A percentile compares a stretch with the other conserved stretches of the same genome.
Conservation (phyloP, 2,113 vertebrate genomes). For the Psilopsiagon aymara region DNA sequence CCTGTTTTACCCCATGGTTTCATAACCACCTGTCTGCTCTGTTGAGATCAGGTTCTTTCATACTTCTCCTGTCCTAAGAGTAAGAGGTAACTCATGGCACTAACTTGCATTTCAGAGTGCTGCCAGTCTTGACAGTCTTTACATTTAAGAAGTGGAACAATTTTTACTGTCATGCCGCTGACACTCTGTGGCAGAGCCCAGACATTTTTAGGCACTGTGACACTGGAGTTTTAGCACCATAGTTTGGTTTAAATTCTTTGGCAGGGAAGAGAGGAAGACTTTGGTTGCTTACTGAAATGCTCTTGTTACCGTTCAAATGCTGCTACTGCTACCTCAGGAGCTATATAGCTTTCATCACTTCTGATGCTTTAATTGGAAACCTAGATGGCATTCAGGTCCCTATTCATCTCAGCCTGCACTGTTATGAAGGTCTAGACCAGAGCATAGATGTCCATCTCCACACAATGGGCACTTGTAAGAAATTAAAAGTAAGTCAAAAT, state of each 20-base stretch:
- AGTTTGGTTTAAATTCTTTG: background rate
- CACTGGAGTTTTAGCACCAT: background rate
- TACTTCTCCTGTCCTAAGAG: background rate
- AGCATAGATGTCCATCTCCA: background rate
- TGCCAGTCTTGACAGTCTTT: background rate
- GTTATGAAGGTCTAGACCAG: background rate
- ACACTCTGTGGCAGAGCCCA: background rate
- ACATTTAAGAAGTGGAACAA: background rate
- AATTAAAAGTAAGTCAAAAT: background rate
- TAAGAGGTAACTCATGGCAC: accelerated
- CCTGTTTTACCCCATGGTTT: background rate
- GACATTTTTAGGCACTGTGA: background rate
- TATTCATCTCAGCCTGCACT: background rate
- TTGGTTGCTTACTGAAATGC: background rate
- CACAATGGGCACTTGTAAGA: background rate
- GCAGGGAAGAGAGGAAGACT: background rate
- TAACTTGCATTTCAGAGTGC: background rate
- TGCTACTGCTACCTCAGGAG: background rate
- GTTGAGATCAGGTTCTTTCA: background rate
- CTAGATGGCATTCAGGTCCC: background rate
- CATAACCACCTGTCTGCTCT: background rate
- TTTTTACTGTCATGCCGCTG: background rate
- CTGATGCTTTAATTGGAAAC: background rate
- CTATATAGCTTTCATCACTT: background rate
- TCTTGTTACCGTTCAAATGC: background rate